These are phyloP conservation scores for Drosophila paramelanica DNA, from an alignment of 2,888 invertebrate species.

Conservation along the genomic window DNA sequence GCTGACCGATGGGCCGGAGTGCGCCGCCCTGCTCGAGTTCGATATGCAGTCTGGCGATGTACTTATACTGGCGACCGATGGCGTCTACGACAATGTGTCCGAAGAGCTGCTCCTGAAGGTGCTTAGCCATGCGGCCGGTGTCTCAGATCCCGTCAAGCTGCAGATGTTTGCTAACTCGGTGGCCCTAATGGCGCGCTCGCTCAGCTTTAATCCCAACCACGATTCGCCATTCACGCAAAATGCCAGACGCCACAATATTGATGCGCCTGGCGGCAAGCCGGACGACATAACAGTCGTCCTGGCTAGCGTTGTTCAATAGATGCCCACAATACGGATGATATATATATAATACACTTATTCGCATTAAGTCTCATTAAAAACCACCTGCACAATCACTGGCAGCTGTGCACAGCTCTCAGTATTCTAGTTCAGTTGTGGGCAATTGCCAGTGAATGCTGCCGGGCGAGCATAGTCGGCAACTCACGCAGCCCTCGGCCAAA, in stretches of 20 bases:
- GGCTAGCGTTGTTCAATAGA: conserved; percentile 36
- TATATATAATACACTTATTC: not conserved
- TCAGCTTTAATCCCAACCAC: conserved; percentile 96
- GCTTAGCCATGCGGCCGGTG: conserved; percentile 89
- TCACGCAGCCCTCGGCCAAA: not conserved
- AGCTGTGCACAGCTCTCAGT: conserved; percentile 27
- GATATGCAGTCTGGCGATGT: conserved; percentile 94
- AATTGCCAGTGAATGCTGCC: conserved; percentile 38
- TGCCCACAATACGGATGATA: not conserved
- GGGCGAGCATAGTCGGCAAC: not conserved
- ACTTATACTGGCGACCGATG: conserved; percentile 97
- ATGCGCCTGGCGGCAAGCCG: conserved; percentile 97
- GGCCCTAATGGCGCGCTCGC: conserved; percentile 95
- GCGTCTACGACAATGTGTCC: conserved; percentile 98
- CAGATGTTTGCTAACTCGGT: conserved; percentile 96
- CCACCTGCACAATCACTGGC: conserved; percentile 39
- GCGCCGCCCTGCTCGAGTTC: conserved; percentile 93
- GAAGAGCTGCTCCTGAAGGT: conserved; percentile 93
- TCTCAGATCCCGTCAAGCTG: conserved; percentile 89
- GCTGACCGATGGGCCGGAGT: conserved; percentile 95
- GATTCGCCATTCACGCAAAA: conserved; percentile 88
- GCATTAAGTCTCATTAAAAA: not conserved
- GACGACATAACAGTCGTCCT: conserved; percentile 91
- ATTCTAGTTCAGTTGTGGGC: conserved; percentile 21
- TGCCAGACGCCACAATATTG: conserved; percentile 82